Conservation (phyloP, 1,140 invertebrate species). For the Aphelinus atriplicis region DNA sequence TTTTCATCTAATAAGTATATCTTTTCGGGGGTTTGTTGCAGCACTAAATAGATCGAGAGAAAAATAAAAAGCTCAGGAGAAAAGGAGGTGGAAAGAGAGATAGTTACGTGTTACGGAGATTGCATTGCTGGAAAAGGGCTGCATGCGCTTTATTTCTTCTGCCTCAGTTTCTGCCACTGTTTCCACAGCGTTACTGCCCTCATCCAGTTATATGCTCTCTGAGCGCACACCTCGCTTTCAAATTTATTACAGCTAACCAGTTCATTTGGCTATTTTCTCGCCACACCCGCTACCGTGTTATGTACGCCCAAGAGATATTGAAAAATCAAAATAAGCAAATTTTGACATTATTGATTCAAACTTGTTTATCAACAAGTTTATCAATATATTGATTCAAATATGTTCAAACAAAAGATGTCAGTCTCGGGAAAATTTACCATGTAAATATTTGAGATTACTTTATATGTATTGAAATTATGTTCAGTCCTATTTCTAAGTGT, state of each 20-base stretch:
- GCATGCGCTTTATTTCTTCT: neutral
- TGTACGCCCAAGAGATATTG: no score
- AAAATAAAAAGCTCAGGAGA: neutral
- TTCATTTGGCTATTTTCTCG: slow-evolving; percentile 1
- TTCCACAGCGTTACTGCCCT: slow-evolving; percentile 4
- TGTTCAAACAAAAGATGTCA: no score
- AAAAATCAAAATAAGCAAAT: no score
- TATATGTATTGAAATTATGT: no score
- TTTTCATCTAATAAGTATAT: no score
- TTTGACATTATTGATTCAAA: no score
- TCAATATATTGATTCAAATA: no score
- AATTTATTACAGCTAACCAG: slow-evolving; percentile 15
- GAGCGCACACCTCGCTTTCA: neutral
- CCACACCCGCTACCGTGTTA: neutral
- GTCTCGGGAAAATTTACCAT: no score
- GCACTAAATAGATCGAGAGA: neutral
- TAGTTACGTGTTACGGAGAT: slow-evolving; percentile 16
- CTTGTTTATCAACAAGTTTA: no score
- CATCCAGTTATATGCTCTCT: slow-evolving; percentile 18
- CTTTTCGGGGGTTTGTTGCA: no score
- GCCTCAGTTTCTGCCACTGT: neutral
- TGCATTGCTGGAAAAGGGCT: neutral
- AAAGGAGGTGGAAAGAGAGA: neutral
- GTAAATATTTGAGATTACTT: no score
- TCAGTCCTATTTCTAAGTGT: no score